Evolutionary conservation across 2,888 invertebrate genomes (phyloP).

Genomic region (Chorisops tibialis): DNA sequence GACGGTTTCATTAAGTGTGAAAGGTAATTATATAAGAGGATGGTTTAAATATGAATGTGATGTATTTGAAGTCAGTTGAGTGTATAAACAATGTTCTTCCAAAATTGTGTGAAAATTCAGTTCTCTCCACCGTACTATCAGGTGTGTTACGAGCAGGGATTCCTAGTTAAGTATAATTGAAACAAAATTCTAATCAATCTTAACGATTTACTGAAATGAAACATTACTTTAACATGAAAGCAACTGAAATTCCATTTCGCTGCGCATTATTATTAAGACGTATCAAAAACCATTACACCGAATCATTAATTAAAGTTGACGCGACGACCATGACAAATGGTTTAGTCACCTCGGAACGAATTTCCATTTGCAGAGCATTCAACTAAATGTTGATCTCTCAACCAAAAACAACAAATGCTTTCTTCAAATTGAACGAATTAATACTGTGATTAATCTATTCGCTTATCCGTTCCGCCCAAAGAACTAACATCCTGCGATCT

Average conservation of each 20-base stretch:
- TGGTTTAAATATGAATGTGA: neutral
- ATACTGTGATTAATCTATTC: slow-evolving; percentile 20
- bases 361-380: slow-evolving; percentile 13
- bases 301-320: slow-evolving; percentile 21
- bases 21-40: slow-evolving; percentile 5
- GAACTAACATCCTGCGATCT: neutral
- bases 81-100: neutral
- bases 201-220: slow-evolving; percentile 1
- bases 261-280: too few relatives aligned
- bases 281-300: neutral
- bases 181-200: too few relatives aligned
- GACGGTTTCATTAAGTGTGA: slow-evolving; percentile 31
- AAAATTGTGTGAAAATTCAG: neutral
- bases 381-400: slow-evolving; percentile 4
- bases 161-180: too few relatives aligned
- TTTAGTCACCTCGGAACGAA: slow-evolving; percentile 21
- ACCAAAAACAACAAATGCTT: slow-evolving; percentile 1
- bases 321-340: slow-evolving; percentile 13
- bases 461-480: slow-evolving; percentile 13
- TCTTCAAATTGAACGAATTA: slow-evolving; percentile 12
- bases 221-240: too few relatives aligned
- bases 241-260: too few relatives aligned
- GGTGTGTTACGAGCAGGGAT: too few relatives aligned
- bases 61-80: neutral
- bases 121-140: slow-evolving; percentile 30